Conservation (phyloP, 1,140 invertebrate species). For the Sycophaga agraensis region DNA sequence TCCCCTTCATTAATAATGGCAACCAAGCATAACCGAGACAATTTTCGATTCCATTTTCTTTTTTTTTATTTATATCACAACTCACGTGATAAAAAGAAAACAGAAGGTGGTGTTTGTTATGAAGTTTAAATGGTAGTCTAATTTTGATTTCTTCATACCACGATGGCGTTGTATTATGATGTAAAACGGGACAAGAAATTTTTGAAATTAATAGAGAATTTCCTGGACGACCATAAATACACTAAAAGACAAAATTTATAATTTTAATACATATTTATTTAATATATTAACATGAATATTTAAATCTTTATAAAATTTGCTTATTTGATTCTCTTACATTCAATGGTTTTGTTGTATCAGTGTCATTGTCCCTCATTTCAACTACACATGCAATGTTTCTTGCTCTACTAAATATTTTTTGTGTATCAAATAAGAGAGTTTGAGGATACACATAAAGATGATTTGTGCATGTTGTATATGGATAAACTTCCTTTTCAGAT, state of each 20-base stretch:
- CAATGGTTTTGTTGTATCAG: constrained; percentile 68
- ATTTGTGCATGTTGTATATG: constrained; percentile 80
- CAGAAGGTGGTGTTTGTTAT: constrained; percentile 77
- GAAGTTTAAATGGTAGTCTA: constrained; percentile 75
- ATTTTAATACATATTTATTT: background rate
- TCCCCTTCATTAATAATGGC: constrained; percentile 78
- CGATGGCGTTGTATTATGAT: constrained; percentile 77
- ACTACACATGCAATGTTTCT: constrained; percentile 88
- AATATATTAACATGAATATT: too few relatives aligned
- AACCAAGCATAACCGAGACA: constrained; percentile 91
- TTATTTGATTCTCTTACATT: constrained; percentile 57
- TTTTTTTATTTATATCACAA: constrained; percentile 82
- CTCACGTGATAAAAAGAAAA: constrained; percentile 90
- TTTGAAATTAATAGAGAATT: constrained; percentile 64
- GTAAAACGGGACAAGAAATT: constrained; percentile 72
- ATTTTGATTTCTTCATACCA: constrained; percentile 93
- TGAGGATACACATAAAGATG: constrained; percentile 90
- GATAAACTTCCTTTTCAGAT: constrained; percentile 71
- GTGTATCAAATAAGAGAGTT: constrained; percentile 84
- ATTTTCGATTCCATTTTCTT: constrained; percentile 76
- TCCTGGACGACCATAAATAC: constrained; percentile 75
- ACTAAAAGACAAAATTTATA: constrained; percentile 56
- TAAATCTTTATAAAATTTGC: too few relatives aligned
- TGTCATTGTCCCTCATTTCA: constrained; percentile 80
- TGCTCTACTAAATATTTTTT: constrained; percentile 84